Conservation (phyloP, 2,113 vertebrate genomes). For the Cariama cristata region DNA sequence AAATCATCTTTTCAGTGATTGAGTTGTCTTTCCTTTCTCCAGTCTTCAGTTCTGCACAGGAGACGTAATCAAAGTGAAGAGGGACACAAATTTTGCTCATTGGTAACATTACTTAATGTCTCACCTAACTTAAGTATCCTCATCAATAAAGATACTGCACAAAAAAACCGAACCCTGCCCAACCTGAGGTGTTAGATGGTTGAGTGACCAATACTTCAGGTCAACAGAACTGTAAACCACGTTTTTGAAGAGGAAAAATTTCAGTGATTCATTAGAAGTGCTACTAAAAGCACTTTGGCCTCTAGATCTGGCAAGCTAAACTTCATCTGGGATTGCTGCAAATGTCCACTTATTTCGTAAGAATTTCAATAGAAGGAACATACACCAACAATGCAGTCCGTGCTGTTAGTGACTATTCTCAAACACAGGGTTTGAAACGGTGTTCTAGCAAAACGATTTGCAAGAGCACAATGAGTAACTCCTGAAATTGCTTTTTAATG, state of each 20-base stretch:
- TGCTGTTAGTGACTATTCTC: background rate
- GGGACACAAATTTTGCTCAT: background rate
- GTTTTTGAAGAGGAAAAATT: background rate
- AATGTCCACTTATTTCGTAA: background rate
- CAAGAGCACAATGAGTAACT: background rate
- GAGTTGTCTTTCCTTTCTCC: background rate
- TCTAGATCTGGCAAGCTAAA: background rate
- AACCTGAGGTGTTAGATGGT: background rate
- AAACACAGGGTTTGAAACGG: background rate
- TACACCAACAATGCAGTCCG: background rate
- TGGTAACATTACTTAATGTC: background rate
- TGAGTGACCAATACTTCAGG: background rate
- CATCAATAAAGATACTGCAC: background rate
- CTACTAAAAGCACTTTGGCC: background rate
- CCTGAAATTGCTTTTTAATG: conserved; percentile 9
- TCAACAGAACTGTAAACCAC: background rate
- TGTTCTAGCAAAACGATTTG: conserved; percentile 25
- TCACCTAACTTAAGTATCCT: background rate
- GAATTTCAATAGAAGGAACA: background rate
- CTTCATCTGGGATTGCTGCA: conserved; percentile 1
- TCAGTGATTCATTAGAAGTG: background rate
- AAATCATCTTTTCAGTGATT: background rate
- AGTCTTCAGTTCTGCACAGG: background rate
- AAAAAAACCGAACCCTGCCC: background rate
- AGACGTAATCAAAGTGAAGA: background rate